Evolutionary conservation across 30 jellyfish, hydroid and myxozoan species (phyloP), one percentile per base, ranked within the genome.

Genomic region (Cassiopea andromeda): DNA sequence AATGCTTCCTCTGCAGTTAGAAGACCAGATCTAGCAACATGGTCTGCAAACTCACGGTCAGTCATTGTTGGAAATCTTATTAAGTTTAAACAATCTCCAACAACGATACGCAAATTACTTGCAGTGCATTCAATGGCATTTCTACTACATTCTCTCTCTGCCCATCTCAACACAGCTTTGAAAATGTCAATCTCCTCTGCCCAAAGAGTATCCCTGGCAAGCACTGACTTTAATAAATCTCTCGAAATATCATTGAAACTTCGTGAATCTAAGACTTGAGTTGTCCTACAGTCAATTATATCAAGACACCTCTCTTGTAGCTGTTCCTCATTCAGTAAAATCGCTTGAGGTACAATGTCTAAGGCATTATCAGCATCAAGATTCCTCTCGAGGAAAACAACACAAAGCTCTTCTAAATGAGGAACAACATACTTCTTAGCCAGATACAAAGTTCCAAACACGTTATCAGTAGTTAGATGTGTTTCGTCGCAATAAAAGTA

Each of bases 391-490:
- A 89, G 84, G 66, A 89, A 89, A 3, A 82, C 85, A 54, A 89
- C 97, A 74, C 97, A 89, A 19, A 58, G 85, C 17, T 89, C 97
- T 46, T 81, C 97, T 15, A 89, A 66, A 49, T 73, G 70, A 0
- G 97, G 97, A 16, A 89, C 97, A 46, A 89, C 97, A 64, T 89
- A 89, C 47, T 89, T 89, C 69, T 89, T 89, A 17, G 97, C 97
- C 10, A 89, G 71, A 64, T 89, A 89, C 79, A 89, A 83, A 17
- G 97, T 89, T 17, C 97, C 97, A 73, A 89, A 89, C 1, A 81
- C 97, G 83, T 89, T 89, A 1, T 89, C 97, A 3, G 97, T 89
- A 8, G 90, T 54, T 15, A 89, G 57, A 7, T 78, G 89, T 13
- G 87, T 82, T 61, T 89, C 97, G 59, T 89, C 97, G 47, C 97